Conservation (phyloP, 2,888 invertebrate species). For the Erebia ligea region DNA sequence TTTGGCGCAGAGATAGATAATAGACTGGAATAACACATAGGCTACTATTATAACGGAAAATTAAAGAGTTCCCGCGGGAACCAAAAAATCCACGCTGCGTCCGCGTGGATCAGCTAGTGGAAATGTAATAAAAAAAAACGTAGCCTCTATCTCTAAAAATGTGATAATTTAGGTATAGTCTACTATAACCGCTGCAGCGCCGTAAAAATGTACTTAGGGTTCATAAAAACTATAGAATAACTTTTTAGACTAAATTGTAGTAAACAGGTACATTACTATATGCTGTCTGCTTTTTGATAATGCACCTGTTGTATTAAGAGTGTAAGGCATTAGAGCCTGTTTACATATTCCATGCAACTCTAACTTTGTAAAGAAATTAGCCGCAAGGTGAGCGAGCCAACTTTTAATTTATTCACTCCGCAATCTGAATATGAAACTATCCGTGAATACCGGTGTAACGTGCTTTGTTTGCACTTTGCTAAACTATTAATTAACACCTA, state of each 20-base stretch:
- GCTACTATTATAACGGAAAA: too few relatives aligned
- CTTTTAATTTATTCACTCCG: slow-evolving; percentile 37
- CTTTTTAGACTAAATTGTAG: neutral
- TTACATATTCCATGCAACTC: slow-evolving; percentile 30
- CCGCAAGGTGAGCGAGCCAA: slow-evolving; percentile 30
- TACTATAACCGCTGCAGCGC: too few relatives aligned
- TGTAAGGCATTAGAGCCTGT: slow-evolving; percentile 29
- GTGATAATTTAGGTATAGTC: too few relatives aligned
- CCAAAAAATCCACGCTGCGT: too few relatives aligned
- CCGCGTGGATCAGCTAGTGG: too few relatives aligned
- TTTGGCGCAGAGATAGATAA: too few relatives aligned
- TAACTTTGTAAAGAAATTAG: slow-evolving; percentile 32
- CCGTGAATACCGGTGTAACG: slow-evolving; percentile 6
- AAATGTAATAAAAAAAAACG: too few relatives aligned
- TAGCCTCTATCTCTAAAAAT: too few relatives aligned
- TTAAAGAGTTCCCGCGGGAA: too few relatives aligned
- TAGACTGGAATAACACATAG: too few relatives aligned
- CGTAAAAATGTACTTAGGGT: too few relatives aligned
- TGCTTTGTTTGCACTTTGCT: slow-evolving; percentile 13
- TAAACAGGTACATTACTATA: neutral
- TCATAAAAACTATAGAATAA: too few relatives aligned
- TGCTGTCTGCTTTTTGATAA: slow-evolving; percentile 4
- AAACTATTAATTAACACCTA: slow-evolving; percentile 3
- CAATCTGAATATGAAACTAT: slow-evolving; percentile 34
- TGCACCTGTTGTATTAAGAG: slow-evolving; percentile 17